Percentiles rank a stretch among this genome's conserved stretches.
Conservation (phyloP, 2,797 vertebrate species). For the Chromobotia macracanthus region DNA sequence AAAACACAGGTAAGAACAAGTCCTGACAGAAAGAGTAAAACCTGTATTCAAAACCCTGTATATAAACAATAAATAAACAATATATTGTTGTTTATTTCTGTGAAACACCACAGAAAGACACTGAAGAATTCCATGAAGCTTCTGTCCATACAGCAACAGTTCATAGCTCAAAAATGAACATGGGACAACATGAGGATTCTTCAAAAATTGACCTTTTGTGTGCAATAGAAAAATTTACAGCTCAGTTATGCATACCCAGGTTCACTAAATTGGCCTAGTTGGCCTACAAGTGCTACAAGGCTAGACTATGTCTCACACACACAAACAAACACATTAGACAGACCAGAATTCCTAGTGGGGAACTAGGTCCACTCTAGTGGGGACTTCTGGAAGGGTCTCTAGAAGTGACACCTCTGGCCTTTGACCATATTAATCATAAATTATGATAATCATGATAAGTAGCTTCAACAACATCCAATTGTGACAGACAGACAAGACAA, state of each 20-base stretch:
- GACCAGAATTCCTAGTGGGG: conserved; percentile 36
- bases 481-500: conserved; percentile 13
- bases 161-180: background rate
- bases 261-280: conserved; percentile 51
- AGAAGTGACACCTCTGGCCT: conserved; percentile 33
- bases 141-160: background rate
- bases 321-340: conserved; percentile 15
- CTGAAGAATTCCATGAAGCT: no score
- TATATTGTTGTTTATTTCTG: no score
- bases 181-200: background rate
- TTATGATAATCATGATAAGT: conserved; percentile 1
- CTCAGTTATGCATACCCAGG: background rate
- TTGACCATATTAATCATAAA: conserved; percentile 4
- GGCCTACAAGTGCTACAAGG: conserved; percentile 8
- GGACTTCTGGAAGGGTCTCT: conserved; percentile 15
- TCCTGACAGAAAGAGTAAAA: no score
- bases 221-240: background rate
- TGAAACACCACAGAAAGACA: background rate
- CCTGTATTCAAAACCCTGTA: no score
- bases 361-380: conserved; percentile 42
- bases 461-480: conserved; percentile 16
- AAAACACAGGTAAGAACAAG: no score
- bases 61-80: no score
- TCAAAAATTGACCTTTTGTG: background rate
- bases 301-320: conserved; percentile 31